Evolutionary conservation across 2,797 vertebrate genomes (phyloP), one percentile per base, ranked within the genome.

Genomic region (Takifugu rubripes): DNA sequence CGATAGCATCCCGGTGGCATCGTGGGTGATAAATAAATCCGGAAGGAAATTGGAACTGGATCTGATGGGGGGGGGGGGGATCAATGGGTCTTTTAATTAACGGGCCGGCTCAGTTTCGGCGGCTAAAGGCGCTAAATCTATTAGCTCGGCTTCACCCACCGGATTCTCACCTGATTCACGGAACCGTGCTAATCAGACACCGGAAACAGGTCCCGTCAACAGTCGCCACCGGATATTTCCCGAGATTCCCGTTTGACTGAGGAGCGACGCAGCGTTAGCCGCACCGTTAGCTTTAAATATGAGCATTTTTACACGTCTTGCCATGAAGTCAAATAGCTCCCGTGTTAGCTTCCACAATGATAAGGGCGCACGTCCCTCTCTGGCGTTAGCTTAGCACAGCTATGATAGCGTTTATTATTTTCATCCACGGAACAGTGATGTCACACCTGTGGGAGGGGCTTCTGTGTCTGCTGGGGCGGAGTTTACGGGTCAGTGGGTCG

Each of bases 61-160:
- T 86, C 77, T 85, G 74, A 73, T 75, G 75, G 54, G 65, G 66
- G 66, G 52, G 56, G 72, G 45, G 56, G 59, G 76, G 82, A 91
- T 91, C 90, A 78, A 90, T 91, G 85, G 48, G 42, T 74, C 85
- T 91, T 88, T 90, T 91, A 91, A 91, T 91, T 89, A 90, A 79
- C 75, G 72, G 72, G 70, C 72, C 44, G 74, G 81, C 72, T 77
- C 51, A 29, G 60, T 61, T 66, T 78, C 72, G 53, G 73, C 68
- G 31, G 70, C 77, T 74, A 27, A 61, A 70, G 71, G 66, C 65
- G 68, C 74, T 69, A 51, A 79, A 81, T 87, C 78, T 74, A 69
- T 84, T 84, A 72, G 79, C 68, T 49, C 1, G 65, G 51, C 60
- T 74, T 62, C 60, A 72, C 53, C 58, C 51, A 31, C 12, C 51